phyloP scores from a whole-genome alignment of 2,797 vertebrate genomes.

The Peromyscus attwateri region DNA sequence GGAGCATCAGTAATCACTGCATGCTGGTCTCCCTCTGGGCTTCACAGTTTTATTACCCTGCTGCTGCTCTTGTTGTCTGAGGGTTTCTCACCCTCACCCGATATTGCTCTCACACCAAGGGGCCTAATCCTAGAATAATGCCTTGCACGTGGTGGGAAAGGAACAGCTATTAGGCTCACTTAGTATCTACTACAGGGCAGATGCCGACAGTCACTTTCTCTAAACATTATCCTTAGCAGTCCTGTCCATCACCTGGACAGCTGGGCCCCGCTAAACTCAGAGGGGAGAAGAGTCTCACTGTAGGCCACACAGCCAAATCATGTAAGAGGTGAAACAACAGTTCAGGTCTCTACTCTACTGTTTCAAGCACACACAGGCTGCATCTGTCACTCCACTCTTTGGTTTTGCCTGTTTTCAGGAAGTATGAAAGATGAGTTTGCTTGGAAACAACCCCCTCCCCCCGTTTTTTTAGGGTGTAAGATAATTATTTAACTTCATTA shows the following conservation, averaged over 20 bases:
- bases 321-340: background rate
- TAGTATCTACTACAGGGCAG: background rate
- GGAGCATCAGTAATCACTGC: background rate
- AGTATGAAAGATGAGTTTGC: background rate
- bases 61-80: background rate
- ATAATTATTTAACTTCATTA: background rate
- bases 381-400: background rate
- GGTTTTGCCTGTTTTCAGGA: background rate
- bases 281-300: background rate
- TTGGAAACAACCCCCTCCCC: background rate
- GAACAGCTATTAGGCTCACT: background rate
- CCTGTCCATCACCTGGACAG: background rate
- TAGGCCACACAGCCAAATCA: background rate
- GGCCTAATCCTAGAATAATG: background rate
- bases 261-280: background rate
- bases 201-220: background rate
- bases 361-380: background rate
- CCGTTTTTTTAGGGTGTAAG: accelerated
- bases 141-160: background rate
- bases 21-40: background rate
- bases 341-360: background rate
- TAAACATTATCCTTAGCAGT: accelerated
- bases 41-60: background rate
- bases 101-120: background rate
- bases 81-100: background rate